Evolutionary conservation across 2,888 invertebrate genomes (phyloP), one percentile per base, ranked within the genome.

Genomic region (Oligia strigilis): DNA sequence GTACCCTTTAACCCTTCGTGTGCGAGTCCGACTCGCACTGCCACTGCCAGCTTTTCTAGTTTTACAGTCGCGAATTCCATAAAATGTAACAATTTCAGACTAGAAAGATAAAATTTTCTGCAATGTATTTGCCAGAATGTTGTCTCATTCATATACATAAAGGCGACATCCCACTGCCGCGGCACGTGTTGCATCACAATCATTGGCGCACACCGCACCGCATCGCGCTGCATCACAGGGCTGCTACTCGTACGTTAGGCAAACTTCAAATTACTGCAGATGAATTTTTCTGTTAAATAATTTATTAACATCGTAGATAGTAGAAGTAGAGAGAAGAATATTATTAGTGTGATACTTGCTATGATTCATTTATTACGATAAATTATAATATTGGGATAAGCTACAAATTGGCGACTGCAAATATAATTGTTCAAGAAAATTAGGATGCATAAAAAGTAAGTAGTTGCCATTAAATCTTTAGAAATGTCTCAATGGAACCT

Each of bases 151-250:
- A 77, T 69, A 76, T 36, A 76, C 70, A 67, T 82, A 72, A 76
- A 78, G 83, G 76, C 72, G 78, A 65, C 75, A 79, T 74, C 70
- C 55, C 85, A 82, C 76, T 72, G 84, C 72, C 75, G 80, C 77
- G 72, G 80, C 87, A 66, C 70, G 76, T 65, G 86, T 91, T 91
- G 84, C 90, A 84, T 90, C 91, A 91, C 86, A 62, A 75, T 81
- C 79, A 72, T 84, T 83, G 72, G 80, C 77, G 75, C 72, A 81
- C 79, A 79, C 78, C 89, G 73, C 86, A 82, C 46, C 79, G 80
- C 88, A 75, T 4, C 77, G 36, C 49, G 72, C 36, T 29, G 6
- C 5, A 3, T 0, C 0, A 1, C 29, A 89, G 86, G 88, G 85
- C 29, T 85, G 76, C 13, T 9, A 29, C 29, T 29, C 29, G 1